These are phyloP conservation scores for Echinometra lucunter DNA, from an alignment of 53 echinoderm and acorn worm species.

Conservation along the genomic window DNA sequence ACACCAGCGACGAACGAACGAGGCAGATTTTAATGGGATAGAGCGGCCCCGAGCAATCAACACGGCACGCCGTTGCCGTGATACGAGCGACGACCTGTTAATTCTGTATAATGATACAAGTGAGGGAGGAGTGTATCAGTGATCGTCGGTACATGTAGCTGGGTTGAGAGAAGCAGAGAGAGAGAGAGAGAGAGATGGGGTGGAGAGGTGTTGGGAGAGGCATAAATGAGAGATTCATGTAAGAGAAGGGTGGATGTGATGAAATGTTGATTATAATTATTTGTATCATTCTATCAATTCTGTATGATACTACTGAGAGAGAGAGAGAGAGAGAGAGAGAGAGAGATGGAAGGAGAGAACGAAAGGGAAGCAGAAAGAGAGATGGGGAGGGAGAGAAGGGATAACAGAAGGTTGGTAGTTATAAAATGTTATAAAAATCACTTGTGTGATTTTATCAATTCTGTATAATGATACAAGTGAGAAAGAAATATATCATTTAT, in stretches of 20 bases:
- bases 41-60: constrained; percentile 43
- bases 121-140: background rate
- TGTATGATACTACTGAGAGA: no score
- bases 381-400: no score
- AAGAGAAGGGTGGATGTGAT: background rate
- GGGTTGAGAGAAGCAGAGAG: background rate
- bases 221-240: background rate
- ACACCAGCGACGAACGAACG: background rate
- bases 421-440: no score
- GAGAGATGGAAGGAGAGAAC: no score
- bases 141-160: background rate
- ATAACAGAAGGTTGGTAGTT: no score
- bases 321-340: no score
- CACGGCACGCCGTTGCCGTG: constrained; percentile 58
- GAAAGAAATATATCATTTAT: background rate
- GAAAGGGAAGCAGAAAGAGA: no score
- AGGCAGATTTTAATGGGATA: constrained; percentile 57
- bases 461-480: constrained; percentile 46
- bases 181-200: background rate
- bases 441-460: no score
- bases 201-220: background rate
- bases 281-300: no score
- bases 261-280: no score
- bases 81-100: constrained; percentile 53
- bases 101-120: constrained; percentile 53